phyloP scores from a whole-genome alignment of 1,140 invertebrate species.

The Eupristina koningsbergeri region DNA sequence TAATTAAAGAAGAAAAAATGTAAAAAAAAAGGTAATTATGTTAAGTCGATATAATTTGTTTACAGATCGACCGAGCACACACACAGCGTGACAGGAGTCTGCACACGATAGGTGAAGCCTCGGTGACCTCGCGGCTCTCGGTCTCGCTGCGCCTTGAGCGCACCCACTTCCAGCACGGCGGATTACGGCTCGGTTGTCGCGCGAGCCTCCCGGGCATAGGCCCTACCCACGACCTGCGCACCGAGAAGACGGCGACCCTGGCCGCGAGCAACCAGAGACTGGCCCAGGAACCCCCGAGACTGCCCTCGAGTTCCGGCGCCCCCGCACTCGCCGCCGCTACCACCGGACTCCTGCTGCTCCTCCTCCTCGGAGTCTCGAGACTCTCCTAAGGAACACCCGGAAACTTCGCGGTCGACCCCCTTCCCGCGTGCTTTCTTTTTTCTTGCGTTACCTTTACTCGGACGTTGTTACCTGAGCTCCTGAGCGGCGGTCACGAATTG shows the following conservation, averaged over 20 bases:
- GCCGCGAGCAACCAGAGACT: slow-evolving; percentile 67
- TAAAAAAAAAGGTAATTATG: no score
- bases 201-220: slow-evolving; percentile 63
- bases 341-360: slow-evolving; percentile 16
- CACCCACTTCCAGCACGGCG: slow-evolving; percentile 65
- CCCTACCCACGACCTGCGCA: slow-evolving; percentile 49
- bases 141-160: slow-evolving; percentile 61
- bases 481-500: no score
- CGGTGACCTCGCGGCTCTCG: slow-evolving; percentile 59
- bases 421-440: slow-evolving; percentile 22
- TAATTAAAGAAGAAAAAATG: no score
- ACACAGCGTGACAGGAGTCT: slow-evolving; percentile 1
- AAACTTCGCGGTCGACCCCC: neutral
- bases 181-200: slow-evolving; percentile 62
- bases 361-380: slow-evolving; percentile 30
- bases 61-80: neutral
- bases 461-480: no score
- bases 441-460: slow-evolving; percentile 23
- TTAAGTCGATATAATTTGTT: neutral
- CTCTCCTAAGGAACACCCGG: neutral
- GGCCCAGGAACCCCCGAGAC: slow-evolving; percentile 64
- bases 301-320: slow-evolving; percentile 14
- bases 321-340: neutral
- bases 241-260: slow-evolving; percentile 59
- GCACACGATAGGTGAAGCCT: slow-evolving; percentile 57